phyloP scores from a whole-genome alignment of 2,888 invertebrate species.

The Catonia carolina region DNA sequence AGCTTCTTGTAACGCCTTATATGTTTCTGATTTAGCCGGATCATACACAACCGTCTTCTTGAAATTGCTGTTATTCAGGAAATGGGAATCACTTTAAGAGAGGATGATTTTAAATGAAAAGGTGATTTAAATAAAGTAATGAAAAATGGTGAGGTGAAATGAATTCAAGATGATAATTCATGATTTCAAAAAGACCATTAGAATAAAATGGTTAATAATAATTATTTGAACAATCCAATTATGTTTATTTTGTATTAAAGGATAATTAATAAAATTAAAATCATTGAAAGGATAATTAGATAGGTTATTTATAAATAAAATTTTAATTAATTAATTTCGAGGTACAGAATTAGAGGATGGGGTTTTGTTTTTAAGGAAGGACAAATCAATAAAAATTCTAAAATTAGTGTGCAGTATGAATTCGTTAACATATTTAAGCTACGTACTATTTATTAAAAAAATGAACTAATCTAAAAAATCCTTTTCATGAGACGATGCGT shows the following conservation, averaged over 20 bases:
- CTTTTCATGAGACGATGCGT: too few relatives aligned
- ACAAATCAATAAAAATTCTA: conserved; percentile 74
- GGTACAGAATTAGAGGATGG: conserved; percentile 10
- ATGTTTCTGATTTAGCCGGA: conserved; percentile 83
- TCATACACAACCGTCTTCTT: conserved; percentile 73
- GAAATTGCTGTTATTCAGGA: conserved; percentile 41
- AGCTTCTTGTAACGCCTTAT: conserved; percentile 77
- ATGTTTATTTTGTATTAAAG: not conserved
- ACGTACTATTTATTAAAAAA: conserved; percentile 2
- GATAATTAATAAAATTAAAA: not conserved
- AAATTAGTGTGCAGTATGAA: conserved; percentile 33
- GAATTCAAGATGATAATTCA: not conserved
- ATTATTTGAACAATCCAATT: too few relatives aligned
- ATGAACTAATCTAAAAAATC: too few relatives aligned
- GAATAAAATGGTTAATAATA: not conserved
- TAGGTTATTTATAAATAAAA: not conserved
- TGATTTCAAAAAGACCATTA: not conserved
- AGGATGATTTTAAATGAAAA: not conserved
- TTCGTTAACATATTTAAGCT: not conserved
- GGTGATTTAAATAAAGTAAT: too few relatives aligned
- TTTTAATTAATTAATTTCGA: not conserved
- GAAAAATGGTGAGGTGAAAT: too few relatives aligned
- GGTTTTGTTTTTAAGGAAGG: conserved; percentile 69
- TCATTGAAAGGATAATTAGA: not conserved
- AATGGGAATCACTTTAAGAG: not conserved